Evolutionary conservation across 2,797 vertebrate species (phyloP).

Genomic region (Cirrhinus mrigala): DNA sequence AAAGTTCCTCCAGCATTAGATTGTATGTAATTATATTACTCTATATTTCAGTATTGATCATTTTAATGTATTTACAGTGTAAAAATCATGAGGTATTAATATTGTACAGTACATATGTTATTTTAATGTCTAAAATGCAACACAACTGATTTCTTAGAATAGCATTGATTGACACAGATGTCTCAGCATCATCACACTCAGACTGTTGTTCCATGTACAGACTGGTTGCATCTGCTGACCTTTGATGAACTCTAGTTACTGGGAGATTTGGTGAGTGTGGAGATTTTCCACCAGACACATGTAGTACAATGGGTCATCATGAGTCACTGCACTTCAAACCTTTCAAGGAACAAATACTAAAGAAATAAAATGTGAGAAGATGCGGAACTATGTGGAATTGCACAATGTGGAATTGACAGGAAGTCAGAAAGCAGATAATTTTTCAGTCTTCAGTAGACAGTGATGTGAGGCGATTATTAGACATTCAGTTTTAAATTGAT

Average conservation of each 20-base stretch:
- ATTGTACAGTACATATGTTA: background rate
- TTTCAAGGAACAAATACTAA: background rate
- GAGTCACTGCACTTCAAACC: background rate
- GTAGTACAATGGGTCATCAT: background rate
- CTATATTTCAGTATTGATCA: background rate
- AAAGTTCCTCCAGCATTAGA: background rate
- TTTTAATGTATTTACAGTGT: background rate
- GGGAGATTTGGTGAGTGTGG: background rate
- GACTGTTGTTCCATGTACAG: background rate
- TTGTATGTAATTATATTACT: background rate
- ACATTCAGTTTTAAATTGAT: background rate
- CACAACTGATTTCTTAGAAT: background rate
- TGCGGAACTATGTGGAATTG: background rate
- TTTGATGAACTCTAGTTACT: background rate
- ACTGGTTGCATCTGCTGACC: background rate
- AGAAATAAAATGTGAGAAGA: background rate
- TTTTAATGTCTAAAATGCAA: background rate
- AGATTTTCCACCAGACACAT: background rate
- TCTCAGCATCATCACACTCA: background rate
- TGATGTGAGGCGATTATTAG: background rate
- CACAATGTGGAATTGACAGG: constrained; percentile 4
- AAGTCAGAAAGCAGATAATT: background rate
- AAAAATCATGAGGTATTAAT: background rate
- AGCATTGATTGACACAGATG: constrained; percentile 3
- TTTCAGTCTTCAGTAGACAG: background rate